Conservation (phyloP, 1,140 invertebrate genomes). For the Amphibalanus amphitrite region DNA sequence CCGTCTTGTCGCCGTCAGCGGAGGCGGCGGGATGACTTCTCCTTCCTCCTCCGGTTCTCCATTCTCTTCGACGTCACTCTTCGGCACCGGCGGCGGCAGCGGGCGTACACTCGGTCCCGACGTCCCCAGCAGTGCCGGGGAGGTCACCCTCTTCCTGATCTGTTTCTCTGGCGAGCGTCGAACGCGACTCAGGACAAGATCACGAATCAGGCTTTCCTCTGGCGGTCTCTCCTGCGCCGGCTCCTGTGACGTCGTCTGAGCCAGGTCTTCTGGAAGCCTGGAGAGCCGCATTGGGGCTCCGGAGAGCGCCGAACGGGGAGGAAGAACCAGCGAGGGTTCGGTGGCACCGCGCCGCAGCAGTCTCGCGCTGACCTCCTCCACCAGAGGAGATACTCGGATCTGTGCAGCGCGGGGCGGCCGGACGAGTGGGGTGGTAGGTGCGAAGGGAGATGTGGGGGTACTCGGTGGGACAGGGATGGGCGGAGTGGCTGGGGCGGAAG, state of each 20-base stretch:
- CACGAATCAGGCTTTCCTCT: background rate
- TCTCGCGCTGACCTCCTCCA: background rate
- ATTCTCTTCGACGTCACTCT: background rate
- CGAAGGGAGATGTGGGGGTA: too few relatives aligned
- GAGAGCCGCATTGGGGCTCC: background rate
- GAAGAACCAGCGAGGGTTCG: background rate
- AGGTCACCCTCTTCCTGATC: background rate
- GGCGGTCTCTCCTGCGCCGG: background rate
- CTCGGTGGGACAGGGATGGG: too few relatives aligned
- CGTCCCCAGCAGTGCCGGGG: background rate
- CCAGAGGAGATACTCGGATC: background rate
- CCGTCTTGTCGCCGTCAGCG: background rate
- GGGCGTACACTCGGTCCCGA: background rate
- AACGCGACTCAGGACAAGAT: background rate
- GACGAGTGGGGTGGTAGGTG: too few relatives aligned
- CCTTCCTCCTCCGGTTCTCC: background rate
- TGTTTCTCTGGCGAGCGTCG: background rate
- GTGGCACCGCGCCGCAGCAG: background rate
- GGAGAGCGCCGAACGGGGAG: background rate
- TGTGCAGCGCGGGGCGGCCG: too few relatives aligned
- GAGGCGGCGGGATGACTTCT: background rate
- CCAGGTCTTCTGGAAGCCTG: background rate
- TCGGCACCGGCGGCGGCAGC: background rate
- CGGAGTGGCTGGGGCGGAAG: too few relatives aligned
- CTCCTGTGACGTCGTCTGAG: too few relatives aligned